phyloP scores from a whole-genome alignment of 2,888 invertebrate genomes.

The Chaetoderma sp. region DNA sequence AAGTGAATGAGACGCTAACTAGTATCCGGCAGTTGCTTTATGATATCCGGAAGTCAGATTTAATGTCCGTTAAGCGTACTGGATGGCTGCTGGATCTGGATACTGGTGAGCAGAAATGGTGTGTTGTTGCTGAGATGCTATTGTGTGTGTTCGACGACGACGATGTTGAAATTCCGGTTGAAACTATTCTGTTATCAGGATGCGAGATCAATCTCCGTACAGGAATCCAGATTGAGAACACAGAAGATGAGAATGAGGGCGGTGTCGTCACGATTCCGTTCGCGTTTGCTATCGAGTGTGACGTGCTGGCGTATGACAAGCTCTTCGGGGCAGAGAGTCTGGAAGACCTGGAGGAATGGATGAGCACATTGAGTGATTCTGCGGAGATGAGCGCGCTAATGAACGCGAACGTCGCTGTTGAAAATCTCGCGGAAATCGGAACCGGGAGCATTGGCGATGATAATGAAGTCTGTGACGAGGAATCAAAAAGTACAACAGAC shows the following conservation, averaged over 20 bases:
- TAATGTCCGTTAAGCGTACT: conserved; percentile 45
- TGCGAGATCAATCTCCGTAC: neutral
- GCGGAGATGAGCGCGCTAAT: too few species aligned
- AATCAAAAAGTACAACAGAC: too few species aligned
- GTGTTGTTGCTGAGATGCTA: conserved; percentile 52
- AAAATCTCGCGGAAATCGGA: too few species aligned
- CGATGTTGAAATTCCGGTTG: conserved; percentile 39
- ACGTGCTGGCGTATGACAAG: conserved; percentile 42
- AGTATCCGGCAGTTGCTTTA: too few species aligned
- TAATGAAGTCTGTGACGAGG: too few species aligned
- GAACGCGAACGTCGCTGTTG: too few species aligned
- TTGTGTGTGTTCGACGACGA: conserved; percentile 54
- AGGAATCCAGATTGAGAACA: neutral
- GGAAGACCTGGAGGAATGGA: conserved; percentile 20
- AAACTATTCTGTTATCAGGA: conserved; percentile 52
- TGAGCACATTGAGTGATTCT: neutral
- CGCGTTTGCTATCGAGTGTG: conserved; percentile 39
- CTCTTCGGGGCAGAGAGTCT: conserved; percentile 47
- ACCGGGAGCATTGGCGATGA: too few species aligned
- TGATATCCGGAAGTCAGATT: conserved; percentile 31
- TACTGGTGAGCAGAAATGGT: conserved; percentile 45
- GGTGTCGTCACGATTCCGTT: neutral
- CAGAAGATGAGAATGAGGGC: neutral
- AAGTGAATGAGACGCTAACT: too few species aligned
- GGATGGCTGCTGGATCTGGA: conserved; percentile 56